phyloP scores from a whole-genome alignment of 2,888 invertebrate genomes.

The Heliconius cydno region DNA sequence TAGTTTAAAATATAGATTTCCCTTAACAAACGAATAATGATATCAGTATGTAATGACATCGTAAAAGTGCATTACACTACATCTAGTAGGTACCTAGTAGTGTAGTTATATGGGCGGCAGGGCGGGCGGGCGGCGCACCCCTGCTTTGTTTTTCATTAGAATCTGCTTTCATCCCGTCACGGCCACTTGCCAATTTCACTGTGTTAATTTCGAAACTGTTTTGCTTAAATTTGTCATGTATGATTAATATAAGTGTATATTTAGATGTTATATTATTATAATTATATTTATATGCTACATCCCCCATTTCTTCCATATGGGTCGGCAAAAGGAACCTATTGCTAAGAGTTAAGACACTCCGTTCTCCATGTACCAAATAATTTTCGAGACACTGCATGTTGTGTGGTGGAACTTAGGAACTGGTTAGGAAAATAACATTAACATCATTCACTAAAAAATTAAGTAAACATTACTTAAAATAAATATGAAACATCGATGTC shows the following conservation, averaged over 20 bases:
- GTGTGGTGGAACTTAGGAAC: too few species aligned
- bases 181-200: conserved; percentile 30
- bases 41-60: conserved; percentile 12
- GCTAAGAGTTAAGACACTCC: background rate
- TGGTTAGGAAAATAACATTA: too few species aligned
- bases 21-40: background rate
- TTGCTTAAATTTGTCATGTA: background rate
- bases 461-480: too few species aligned
- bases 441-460: too few species aligned
- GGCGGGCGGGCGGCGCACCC: conserved; percentile 52
- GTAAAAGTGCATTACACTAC: conserved; percentile 6
- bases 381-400: too few species aligned
- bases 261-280: background rate
- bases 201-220: conserved; percentile 25
- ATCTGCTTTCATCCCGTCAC: conserved; percentile 57
- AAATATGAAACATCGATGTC: too few species aligned
- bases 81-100: background rate
- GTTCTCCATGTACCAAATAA: background rate
- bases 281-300: background rate
- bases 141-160: conserved; percentile 76
- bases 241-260: background rate
- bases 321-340: background rate
- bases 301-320: too few species aligned
- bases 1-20: background rate
- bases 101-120: conserved; percentile 56